A percentile compares a stretch with the other conserved stretches of the same genome.
Evolutionary conservation across 2,797 vertebrate species (phyloP).

Genomic region (Dallia pectoralis): DNA sequence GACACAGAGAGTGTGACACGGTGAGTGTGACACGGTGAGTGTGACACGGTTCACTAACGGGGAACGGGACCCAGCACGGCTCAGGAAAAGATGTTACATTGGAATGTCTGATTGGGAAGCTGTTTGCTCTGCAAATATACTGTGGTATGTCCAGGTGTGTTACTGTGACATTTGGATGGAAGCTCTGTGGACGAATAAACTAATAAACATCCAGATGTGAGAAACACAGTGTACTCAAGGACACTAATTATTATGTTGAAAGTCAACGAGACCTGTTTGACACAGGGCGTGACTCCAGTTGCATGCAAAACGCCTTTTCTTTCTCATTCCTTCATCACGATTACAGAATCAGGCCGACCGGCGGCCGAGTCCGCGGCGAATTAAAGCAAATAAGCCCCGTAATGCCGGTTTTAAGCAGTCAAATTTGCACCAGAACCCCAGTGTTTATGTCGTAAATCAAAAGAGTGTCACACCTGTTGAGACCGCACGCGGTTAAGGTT

Average conservation of each 20-base stretch:
- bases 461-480: constrained; percentile 58
- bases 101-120: constrained; percentile 46
- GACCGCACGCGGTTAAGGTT: constrained; percentile 48
- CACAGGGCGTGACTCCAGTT: constrained; percentile 41
- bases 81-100: no score
- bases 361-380: constrained; percentile 53
- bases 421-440: constrained; percentile 50
- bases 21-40: no score
- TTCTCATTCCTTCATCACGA: constrained; percentile 67
- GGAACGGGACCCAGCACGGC: no score
- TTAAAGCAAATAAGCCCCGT: constrained; percentile 65
- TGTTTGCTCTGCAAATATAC: constrained; percentile 19
- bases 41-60: no score
- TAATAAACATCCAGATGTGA: constrained; percentile 41
- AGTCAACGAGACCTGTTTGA: constrained; percentile 51
- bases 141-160: constrained; percentile 39
- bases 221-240: constrained; percentile 51
- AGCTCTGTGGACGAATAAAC: constrained; percentile 12
- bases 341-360: constrained; percentile 64
- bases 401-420: constrained; percentile 52
- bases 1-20: no score
- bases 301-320: constrained; percentile 56
- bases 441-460: constrained; percentile 59
- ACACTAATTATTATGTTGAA: constrained; percentile 63
- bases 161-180: constrained; percentile 35